A percentile compares a stretch with the other conserved stretches of the same genome.
Conservation (phyloP, 2,888 invertebrate genomes). For the Drosophila anomelani region DNA sequence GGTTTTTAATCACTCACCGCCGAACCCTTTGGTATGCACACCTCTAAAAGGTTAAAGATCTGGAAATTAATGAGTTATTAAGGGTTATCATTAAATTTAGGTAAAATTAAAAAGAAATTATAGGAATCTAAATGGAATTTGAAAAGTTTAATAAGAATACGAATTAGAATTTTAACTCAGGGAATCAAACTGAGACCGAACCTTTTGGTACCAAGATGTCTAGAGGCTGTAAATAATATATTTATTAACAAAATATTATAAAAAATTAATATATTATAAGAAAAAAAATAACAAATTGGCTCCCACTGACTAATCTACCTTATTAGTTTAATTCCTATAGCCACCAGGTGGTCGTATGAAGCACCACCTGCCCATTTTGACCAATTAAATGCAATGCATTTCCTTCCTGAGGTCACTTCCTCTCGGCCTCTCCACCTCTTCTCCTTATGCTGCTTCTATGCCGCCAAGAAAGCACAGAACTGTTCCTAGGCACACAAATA, state of each 20-base stretch:
- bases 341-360: constrained; percentile 19
- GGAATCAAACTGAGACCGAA: background rate
- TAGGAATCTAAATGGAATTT: accelerated
- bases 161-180: too few species aligned
- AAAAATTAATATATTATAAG: background rate
- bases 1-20: constrained; percentile 23
- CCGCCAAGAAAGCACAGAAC: constrained; percentile 21
- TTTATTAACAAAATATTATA: background rate
- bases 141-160: too few species aligned
- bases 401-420: constrained; percentile 76
- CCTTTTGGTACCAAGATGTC: constrained; percentile 2
- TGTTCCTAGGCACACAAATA: constrained; percentile 57
- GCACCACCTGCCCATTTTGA: constrained; percentile 49
- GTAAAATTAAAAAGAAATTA: too few species aligned
- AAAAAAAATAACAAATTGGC: background rate
- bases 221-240: background rate
- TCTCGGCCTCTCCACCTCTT: constrained; percentile 43
- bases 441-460: constrained; percentile 7
- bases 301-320: constrained; percentile 4
- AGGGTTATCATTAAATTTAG: too few species aligned
- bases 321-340: constrained; percentile 6
- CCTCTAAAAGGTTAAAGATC: background rate
- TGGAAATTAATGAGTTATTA: background rate
- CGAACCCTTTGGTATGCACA: constrained; percentile 12
- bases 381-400: constrained; percentile 78